Percentiles rank a stretch among this genome's conserved stretches.
phyloP scores from a whole-genome alignment of 2,888 invertebrate genomes.

The Adelognathus sp. region DNA sequence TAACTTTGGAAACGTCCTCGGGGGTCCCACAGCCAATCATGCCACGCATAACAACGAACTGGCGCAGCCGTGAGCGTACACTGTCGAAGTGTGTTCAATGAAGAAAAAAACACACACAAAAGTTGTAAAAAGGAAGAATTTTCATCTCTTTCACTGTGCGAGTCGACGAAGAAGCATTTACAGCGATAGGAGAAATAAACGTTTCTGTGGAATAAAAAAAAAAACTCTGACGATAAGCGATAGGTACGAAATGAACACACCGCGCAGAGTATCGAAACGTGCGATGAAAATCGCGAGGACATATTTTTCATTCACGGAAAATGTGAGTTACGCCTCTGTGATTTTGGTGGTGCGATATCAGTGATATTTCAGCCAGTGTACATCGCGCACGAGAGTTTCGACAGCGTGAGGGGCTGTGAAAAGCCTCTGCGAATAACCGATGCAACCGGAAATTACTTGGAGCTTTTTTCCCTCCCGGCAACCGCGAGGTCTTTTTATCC shows the following conservation, averaged over 20 bases:
- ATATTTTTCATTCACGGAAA: too few species aligned
- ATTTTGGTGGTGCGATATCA: not conserved
- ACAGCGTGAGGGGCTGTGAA: conserved; percentile 4
- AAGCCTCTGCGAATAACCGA: conserved; percentile 40
- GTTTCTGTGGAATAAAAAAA: too few species aligned
- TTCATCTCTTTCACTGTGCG: not conserved
- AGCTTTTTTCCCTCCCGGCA: conserved; percentile 49
- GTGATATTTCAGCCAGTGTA: conserved; percentile 19
- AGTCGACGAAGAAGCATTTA: not conserved
- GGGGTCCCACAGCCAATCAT: conserved; percentile 58
- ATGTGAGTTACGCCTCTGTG: too few species aligned
- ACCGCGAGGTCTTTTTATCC: conserved; percentile 34
- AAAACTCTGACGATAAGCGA: too few species aligned
- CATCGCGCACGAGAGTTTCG: not conserved
- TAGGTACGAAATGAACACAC: too few species aligned
- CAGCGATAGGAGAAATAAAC: not conserved
- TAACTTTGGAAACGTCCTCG: conserved; percentile 52
- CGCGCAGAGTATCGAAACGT: too few species aligned
- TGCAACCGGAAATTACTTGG: conserved; percentile 54
- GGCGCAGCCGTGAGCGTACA: not conserved
- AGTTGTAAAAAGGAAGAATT: not conserved
- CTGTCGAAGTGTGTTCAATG: not conserved
- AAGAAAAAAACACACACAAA: conserved; percentile 19
- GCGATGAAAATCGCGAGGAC: too few species aligned
- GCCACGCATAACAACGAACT: conserved; percentile 64